Percentiles rank a stretch among this genome's conserved stretches.
phyloP scores from a whole-genome alignment of 2,113 vertebrate species.

The Coregonus clupeaformis region DNA sequence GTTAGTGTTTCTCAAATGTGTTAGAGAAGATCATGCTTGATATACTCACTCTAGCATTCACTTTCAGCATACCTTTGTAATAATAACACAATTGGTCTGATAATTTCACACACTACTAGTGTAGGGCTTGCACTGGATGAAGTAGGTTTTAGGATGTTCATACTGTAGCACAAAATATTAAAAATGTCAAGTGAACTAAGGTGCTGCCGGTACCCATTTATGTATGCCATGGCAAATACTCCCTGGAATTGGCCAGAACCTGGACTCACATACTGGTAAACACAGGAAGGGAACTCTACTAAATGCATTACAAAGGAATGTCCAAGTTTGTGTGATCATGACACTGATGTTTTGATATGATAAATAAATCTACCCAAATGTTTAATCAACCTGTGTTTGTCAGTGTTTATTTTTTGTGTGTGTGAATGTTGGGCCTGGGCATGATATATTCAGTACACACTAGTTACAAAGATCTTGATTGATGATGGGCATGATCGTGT shows the following conservation, averaged over 20 bases:
- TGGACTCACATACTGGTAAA: neutral
- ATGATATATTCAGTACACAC: too few species aligned
- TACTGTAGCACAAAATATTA: neutral
- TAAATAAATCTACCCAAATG: slow-evolving; percentile 21
- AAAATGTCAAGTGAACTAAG: neutral
- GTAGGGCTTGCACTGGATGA: neutral
- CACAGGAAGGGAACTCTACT: slow-evolving; percentile 14
- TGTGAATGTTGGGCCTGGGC: too few species aligned
- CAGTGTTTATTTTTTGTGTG: too few species aligned
- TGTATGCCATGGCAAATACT: neutral
- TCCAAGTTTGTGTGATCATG: slow-evolving; percentile 25
- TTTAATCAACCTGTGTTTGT: neutral
- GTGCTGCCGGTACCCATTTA: neutral
- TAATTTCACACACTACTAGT: neutral
- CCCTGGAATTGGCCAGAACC: neutral
- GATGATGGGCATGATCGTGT: too few species aligned
- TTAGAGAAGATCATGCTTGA: neutral
- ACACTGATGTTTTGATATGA: slow-evolving; percentile 44
- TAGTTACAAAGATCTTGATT: too few species aligned
- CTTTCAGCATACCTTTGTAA: neutral
- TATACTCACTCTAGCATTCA: neutral
- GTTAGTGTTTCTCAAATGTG: neutral
- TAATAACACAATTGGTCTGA: neutral
- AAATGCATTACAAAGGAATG: slow-evolving; percentile 19
- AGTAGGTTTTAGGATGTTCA: neutral